phyloP scores from a whole-genome alignment of 92 coral and sea anemone species.

The Phymanthus crucifer region DNA sequence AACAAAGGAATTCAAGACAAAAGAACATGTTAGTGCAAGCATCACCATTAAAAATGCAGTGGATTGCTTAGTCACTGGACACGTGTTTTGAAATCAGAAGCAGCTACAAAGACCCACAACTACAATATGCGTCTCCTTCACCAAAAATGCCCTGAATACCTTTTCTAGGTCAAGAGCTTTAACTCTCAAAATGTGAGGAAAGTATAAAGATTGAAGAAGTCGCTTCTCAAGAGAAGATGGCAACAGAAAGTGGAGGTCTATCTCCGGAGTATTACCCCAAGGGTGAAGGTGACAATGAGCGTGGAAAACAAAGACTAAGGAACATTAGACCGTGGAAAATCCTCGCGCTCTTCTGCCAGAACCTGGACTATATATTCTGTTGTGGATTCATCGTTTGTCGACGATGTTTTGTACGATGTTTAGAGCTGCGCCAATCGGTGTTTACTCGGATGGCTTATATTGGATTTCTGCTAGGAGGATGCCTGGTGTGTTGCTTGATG shows the following conservation, averaged over 20 bases:
- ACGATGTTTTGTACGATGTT: conserved; percentile 51
- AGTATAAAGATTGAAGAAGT: not conserved
- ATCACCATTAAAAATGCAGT: conserved; percentile 58
- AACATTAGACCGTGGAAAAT: conserved; percentile 36
- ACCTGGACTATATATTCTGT: conserved; percentile 62
- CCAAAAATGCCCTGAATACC: not conserved
- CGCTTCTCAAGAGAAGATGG: not conserved
- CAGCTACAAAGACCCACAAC: conserved; percentile 5
- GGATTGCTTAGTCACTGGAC: conserved; percentile 52
- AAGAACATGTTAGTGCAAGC: conserved; percentile 37
- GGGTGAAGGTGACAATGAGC: conserved; percentile 18
- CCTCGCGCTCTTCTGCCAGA: conserved; percentile 40
- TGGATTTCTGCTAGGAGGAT: conserved; percentile 73
- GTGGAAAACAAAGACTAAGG: conserved; percentile 6
- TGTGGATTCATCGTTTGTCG: conserved; percentile 72
- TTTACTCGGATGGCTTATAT: conserved; percentile 80
- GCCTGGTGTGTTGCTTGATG: conserved; percentile 72
- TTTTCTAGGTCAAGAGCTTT: not conserved
- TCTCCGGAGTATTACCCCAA: conserved; percentile 44
- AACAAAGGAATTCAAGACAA: conserved; percentile 36
- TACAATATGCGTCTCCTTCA: not conserved
- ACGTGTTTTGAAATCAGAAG: conserved; percentile 52
- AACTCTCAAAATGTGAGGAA: not conserved
- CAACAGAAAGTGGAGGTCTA: conserved; percentile 28
- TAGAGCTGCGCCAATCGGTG: conserved; percentile 69